These are phyloP conservation scores for Mamestra configurata DNA, from an alignment of 1,140 invertebrate genomes.

Conservation along the genomic window DNA sequence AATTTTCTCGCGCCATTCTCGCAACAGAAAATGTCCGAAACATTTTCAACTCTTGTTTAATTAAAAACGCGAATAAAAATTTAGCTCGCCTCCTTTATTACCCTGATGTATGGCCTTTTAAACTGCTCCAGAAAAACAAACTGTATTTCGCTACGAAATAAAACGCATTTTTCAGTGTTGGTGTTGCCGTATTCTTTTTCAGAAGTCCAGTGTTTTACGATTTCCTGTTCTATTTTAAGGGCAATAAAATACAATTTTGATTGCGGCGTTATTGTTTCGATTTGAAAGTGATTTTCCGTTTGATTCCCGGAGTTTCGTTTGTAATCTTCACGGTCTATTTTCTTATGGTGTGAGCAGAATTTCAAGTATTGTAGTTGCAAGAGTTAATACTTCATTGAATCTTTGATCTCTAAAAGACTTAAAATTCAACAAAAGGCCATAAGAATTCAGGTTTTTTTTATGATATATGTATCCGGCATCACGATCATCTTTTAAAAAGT, in stretches of 20 bases:
- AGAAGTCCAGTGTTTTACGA: slow-evolving; percentile 45
- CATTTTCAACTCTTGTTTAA: slow-evolving; percentile 32
- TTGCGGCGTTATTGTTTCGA: slow-evolving; percentile 48
- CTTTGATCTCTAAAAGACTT: neutral
- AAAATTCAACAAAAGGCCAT: neutral
- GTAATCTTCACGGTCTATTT: slow-evolving; percentile 18
- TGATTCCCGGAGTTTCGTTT: slow-evolving; percentile 38
- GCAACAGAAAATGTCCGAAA: slow-evolving; percentile 17
- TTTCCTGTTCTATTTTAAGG: slow-evolving; percentile 46
- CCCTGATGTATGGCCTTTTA: slow-evolving; percentile 35
- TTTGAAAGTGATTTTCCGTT: slow-evolving; percentile 41
- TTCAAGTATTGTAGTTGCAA: neutral
- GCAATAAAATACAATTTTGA: slow-evolving; percentile 49
- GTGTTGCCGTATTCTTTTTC: slow-evolving; percentile 21
- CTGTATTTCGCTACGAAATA: slow-evolving; percentile 4
- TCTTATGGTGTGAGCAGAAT: neutral
- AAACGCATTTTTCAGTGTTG: slow-evolving; percentile 12
- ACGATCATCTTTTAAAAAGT: neutral
- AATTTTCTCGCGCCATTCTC: slow-evolving; percentile 35
- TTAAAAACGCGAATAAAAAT: slow-evolving; percentile 28
- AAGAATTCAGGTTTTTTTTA: neutral
- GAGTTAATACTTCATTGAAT: neutral
- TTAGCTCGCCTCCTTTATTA: slow-evolving; percentile 10
- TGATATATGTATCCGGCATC: neutral
- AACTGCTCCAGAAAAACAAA: slow-evolving; percentile 24